Base-by-base conservation (phyloP, 2,113 vertebrate species). In the Lamprologus callipterus region DNA sequence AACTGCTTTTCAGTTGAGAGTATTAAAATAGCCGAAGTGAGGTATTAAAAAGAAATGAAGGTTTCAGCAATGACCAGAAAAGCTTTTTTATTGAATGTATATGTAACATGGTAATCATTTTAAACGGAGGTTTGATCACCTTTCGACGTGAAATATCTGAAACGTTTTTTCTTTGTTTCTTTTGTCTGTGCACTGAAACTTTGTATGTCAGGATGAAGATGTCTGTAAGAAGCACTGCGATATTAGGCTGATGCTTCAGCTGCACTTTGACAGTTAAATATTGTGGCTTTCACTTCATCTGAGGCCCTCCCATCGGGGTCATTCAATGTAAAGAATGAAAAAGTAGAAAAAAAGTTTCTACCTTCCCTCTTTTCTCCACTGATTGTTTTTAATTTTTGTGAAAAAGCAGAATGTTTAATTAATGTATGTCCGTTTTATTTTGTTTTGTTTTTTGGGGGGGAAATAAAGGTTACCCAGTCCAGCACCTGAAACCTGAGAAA, bases 11-110 rank as follows among this genome's bases (percentile, higher is more conserved):
- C 31, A 1, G 31, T 0, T 63, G 58, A 63, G 2, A 63, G 31
- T 19, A 63, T 6, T n/a, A 35, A 42, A 70, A 42, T 70, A 42
- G 8, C n/a, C 35, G 0, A 0, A 70, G 65, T 0, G 5, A 40
- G n/a, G 21, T 40, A 35, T 13, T 68, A 12, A 8, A 68, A 70
- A 42, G 63, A 70, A 40, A 21, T 23, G n/a, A 42, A 1, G 35
- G 63, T 23, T 1, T 70, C 0, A 70, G 35, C 3, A 1, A 42
- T 23, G n/a, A 9, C 65, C n/a, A 40, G 63, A 3, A 40, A 40
- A 68, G 7, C 35, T 13, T 23, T 40, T 14, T 42, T 70, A 70
- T 42, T 70, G 63, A 70, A 70, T 4, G 8, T 42, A 9, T 14
- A 14, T 9, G 35, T 42, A 2, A 40, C n/a, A 23, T 70, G 2